phyloP scores from a whole-genome alignment of 1,140 invertebrate genomes.

The Heterodera carotae region DNA sequence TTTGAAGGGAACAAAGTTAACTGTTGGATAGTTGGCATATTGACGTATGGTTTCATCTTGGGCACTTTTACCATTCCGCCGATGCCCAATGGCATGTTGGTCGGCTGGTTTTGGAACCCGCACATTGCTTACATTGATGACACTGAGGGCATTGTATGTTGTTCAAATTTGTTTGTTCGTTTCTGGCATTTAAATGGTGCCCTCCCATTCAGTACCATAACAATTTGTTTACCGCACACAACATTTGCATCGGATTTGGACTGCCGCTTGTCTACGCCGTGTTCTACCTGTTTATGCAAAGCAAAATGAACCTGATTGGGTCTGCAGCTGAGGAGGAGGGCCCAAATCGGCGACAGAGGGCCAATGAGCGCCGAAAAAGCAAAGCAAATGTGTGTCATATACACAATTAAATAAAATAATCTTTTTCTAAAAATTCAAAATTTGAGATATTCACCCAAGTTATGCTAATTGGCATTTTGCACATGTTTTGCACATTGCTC shows the following conservation, averaged over 20 bases:
- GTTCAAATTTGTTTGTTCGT: neutral
- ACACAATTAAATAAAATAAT: neutral
- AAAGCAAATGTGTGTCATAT: constrained; percentile 16
- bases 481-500: constrained; percentile 7
- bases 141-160: neutral
- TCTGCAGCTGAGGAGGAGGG: neutral
- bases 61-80: constrained; percentile 36
- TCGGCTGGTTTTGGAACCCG: constrained; percentile 41
- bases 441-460: constrained; percentile 30
- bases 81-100: constrained; percentile 33
- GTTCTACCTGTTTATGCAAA: constrained; percentile 23
- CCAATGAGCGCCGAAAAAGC: neutral
- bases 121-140: constrained; percentile 38
- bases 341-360: neutral
- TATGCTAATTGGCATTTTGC: constrained; percentile 19
- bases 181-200: neutral
- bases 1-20: constrained; percentile 25
- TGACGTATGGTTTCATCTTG: constrained; percentile 30
- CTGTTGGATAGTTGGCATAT: constrained; percentile 22
- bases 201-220: constrained; percentile 15
- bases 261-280: constrained; percentile 17
- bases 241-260: constrained; percentile 26
- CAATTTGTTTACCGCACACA: constrained; percentile 19
- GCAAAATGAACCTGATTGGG: constrained; percentile 27
- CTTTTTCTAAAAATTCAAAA: neutral